Evolutionary conservation across 2,888 invertebrate species (phyloP), one percentile per base, ranked within the genome.

Genomic region (Himalopsyche anomala): DNA sequence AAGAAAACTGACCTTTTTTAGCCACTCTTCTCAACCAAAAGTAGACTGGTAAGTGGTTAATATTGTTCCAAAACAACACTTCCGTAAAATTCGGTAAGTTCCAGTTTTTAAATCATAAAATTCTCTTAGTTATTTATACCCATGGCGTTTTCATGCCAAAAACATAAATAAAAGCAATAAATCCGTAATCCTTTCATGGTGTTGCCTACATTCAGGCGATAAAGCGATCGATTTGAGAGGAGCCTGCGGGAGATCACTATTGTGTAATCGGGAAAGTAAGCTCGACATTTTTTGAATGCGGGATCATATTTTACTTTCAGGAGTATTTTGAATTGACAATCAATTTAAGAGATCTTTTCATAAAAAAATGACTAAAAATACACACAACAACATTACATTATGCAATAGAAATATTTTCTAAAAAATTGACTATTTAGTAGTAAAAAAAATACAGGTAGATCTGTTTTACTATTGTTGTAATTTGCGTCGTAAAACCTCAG

Each of bases 131-230:
- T 51, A 51, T 51, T 4, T 15, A 1, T 28, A 51, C 11, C 62
- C 19, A 8, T 62, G 28, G 28, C 74, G 36, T 74, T 38, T 1
- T 12, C 19, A 74, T 74, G 74, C 12, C 74, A 74, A 74, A 74
- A 74, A 36, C 74, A 74, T 38, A 74, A 74, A 74, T 74, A 74
- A 74, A 74, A 74, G 74, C 36, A 38, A 74, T 74, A 85, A 85
- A 85, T 85, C 85, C 80, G 82, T 83, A 83, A 85, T 74, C 85
- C 85, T 85, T 85, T 85, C 85, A 85, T 83, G 85, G 80, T 12
- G 74, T 83, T 83, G 85, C 83, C 85, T 82, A 51, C 85, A 85
- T 82, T 83, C 85, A 17, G 12, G 83, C 85, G 56, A 83, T 82
- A 83, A 85, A 85, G 62, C 81, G 80, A 85, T 85, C 85, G 85